These are phyloP conservation scores for Slavum lentiscoides DNA, from an alignment of 2,888 invertebrate genomes.

Conservation along the genomic window DNA sequence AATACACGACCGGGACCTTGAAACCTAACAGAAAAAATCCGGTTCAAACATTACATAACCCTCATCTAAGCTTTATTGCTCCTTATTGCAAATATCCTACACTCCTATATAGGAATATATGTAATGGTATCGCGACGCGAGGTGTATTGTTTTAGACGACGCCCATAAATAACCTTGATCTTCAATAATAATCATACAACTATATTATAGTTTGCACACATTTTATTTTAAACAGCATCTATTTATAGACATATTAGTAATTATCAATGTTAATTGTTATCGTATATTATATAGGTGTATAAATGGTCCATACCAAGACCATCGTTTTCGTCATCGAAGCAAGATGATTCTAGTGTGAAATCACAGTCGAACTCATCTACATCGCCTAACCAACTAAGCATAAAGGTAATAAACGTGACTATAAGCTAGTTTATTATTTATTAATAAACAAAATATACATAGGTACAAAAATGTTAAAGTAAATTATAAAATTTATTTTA, in stretches of 20 bases:
- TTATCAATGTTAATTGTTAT: conserved; percentile 15
- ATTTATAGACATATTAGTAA: not conserved
- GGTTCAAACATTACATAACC: conserved; percentile 43
- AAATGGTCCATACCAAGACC: conserved; percentile 50
- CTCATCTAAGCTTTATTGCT: conserved; percentile 12
- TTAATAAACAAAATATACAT: too few species aligned
- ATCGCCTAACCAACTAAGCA: conserved; percentile 29
- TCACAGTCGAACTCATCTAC: conserved; percentile 35
- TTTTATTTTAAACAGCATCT: not conserved
- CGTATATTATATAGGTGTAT: conserved; percentile 4
- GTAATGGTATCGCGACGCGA: conserved; percentile 5
- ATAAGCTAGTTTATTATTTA: too few species aligned
- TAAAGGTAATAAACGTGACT: conserved; percentile 14
- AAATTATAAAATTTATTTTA: too few species aligned
- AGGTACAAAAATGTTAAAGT: too few species aligned
- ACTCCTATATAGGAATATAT: not conserved
- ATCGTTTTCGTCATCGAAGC: conserved; percentile 34
- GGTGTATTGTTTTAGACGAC: conserved; percentile 43
- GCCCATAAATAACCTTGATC: conserved; percentile 51
- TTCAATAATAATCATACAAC: conserved; percentile 42
- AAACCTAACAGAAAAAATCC: conserved; percentile 31
- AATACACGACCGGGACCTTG: conserved; percentile 46
- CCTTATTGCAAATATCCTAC: conserved; percentile 19
- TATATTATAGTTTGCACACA: not conserved
- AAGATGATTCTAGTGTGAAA: conserved; percentile 37